These are phyloP conservation scores for Enteromius fasciolatus DNA, from an alignment of 2,797 vertebrate species.

Conservation along the genomic window DNA sequence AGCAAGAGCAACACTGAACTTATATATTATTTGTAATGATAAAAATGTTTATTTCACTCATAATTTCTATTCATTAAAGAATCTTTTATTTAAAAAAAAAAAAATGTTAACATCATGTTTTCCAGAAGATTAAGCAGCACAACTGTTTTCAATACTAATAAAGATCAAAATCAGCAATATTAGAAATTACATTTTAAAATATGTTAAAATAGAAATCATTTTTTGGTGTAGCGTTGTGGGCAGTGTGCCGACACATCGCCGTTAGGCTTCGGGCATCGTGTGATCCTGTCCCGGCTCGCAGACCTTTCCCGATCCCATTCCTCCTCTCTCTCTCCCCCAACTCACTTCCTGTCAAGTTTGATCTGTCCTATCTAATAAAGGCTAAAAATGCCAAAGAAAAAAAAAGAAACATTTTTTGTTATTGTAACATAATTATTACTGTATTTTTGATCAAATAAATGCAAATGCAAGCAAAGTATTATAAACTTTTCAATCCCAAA, in stretches of 20 bases:
- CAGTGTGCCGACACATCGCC: no score
- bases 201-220: neutral
- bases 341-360: no score
- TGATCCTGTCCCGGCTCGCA: no score
- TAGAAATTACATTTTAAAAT: neutral
- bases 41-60: neutral
- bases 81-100: neutral
- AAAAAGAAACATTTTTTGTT: neutral
- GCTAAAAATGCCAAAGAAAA: no score
- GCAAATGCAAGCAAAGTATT: neutral
- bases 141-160: neutral
- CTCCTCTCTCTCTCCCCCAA: no score
- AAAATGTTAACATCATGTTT: neutral
- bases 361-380: no score
- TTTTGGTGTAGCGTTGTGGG: no score
- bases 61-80: neutral
- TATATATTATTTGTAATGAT: neutral
- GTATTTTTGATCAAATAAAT: constrained; percentile 7
- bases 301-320: no score
- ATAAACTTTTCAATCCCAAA: neutral
- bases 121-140: neutral
- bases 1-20: neutral
- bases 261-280: no score
- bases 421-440: neutral
- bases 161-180: neutral